Evolutionary conservation across 2,888 invertebrate genomes (phyloP).

Genomic region (Trachelus tabidus): DNA sequence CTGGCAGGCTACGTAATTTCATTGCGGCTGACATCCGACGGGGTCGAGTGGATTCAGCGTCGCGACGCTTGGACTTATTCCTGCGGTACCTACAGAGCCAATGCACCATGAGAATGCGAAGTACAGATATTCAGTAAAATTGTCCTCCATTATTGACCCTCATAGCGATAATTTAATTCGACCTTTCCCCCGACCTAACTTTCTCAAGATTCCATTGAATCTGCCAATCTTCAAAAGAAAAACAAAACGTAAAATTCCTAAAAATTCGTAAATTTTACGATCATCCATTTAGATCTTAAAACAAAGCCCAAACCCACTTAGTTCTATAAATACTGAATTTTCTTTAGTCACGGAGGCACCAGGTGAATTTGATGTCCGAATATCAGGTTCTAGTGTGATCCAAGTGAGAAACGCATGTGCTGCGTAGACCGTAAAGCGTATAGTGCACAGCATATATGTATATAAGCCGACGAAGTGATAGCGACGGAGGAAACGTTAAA

Average conservation of each 20-base stretch:
- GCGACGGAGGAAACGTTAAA: background rate
- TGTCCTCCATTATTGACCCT: background rate
- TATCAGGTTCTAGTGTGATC: background rate
- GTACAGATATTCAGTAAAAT: background rate
- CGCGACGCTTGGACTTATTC: background rate
- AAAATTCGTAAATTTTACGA: background rate
- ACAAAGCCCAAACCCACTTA: background rate
- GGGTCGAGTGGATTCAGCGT: background rate
- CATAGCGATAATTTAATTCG: background rate
- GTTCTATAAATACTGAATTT: background rate
- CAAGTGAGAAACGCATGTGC: background rate
- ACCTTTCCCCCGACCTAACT: background rate
- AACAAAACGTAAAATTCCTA: constrained; percentile 4
- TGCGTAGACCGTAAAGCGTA: background rate
- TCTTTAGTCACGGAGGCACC: no score
- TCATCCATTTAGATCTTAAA: background rate
- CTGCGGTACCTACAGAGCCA: background rate
- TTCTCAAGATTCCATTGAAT: no score
- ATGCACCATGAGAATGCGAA: background rate
- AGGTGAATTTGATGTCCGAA: background rate
- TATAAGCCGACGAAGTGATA: background rate
- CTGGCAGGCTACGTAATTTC: constrained; percentile 13
- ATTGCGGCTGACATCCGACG: constrained; percentile 15
- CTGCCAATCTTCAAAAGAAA: background rate
- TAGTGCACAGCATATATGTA: background rate